Base-by-base conservation (phyloP, 2,797 vertebrate genomes). In the Gymnoscopelus braueri region DNA sequence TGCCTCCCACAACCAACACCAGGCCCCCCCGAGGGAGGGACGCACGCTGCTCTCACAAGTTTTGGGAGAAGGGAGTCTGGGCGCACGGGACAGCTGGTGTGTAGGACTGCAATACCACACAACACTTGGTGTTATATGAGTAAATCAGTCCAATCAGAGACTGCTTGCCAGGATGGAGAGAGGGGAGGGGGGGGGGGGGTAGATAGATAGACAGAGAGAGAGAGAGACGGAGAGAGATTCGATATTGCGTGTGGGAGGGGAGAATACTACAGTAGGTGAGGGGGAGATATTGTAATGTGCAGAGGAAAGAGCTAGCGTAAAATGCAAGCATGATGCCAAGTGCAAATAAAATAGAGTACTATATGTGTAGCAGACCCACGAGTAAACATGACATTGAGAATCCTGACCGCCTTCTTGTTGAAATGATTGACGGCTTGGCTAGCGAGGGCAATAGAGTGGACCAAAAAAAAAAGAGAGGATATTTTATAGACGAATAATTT, bases 21-120 rank as follows among this genome's bases (percentile, higher is more conserved):
- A 29, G 12, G 3, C 14, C 32, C 13, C 57, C 57, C 32, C 12
- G 58, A 32, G 12, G 59, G 58, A 80, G 84, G 79, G 79, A 85
- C 62, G 73, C 74, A 70, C 79, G 69, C 69, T 78, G 78, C 69
- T 32, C 69, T 32, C 74, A 88, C 74, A 85, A 88, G 88, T 91
- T 89, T 83, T n/a, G 80, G 67, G 75, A 76, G 78, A 86, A 65
- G 66, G 39, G 78, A 87, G 84, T 77, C 78, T 73, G 75, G 88
- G 79, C 29, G 83, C 80, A 84, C 75, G 81, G 88, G 91, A 90
- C 92, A 93, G 91, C 89, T 93, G 91, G 89, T 93, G 90, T 88
- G 91, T 92, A 92, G 88, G 92, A 91, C 87, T 89, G 81, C 77
- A 84, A 67, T 80, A 89, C 84, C 89, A 91, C 87, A 87, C 89